Base-by-base conservation (phyloP, 1,140 invertebrate species). In the Anthonomus grandis region DNA sequence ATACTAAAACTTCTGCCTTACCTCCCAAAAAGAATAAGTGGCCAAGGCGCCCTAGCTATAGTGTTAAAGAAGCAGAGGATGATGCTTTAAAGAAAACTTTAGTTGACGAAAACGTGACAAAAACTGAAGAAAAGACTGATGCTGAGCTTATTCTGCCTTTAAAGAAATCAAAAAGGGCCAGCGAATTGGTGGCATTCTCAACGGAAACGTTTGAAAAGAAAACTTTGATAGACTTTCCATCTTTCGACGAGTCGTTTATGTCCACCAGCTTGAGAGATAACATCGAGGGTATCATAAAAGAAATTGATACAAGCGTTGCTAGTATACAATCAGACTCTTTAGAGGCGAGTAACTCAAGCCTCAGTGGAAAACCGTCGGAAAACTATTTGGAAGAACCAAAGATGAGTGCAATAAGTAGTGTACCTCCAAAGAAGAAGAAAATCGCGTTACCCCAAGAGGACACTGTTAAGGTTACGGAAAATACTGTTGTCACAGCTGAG, bases 81-180 rank as follows among this genome's bases (percentile, higher is more conserved):
- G 18, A 44, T 23, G 5, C 9, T 34, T 34, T 12, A 34, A 34
- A 34, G 31, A 34, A 34, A 1, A 34, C 15, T 10, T 13, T 13
- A 34, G 13, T 34, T 12, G 13, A 13, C 31, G 13, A 34, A 12
- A 12, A 2, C n/a, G n/a, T n/a, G n/a, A n/a, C n/a, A n/a, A 12
- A 2, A 13, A 34, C 31, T 34, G 13, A 21, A 38, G 15, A 18
- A 41, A 21, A 41, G 18, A 10, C 10, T n/a, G 9, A 10, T 19
- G 15, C 15, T n/a, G 19, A 24, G 22, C 22, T 18, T 1, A 59
- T 59, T 39, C 27, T 59, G n/a, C 69, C 23, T 15, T 44, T 49
- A 50, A 65, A 62, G 46, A 65, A 59, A 53, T 56, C 46, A 21
- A 56, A 54, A 52, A 45, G 57, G 27, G 41, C n/a, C 17, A 58